phyloP scores from a whole-genome alignment of 2,797 vertebrate species.

The Schizopygopsis malacanthus region DNA sequence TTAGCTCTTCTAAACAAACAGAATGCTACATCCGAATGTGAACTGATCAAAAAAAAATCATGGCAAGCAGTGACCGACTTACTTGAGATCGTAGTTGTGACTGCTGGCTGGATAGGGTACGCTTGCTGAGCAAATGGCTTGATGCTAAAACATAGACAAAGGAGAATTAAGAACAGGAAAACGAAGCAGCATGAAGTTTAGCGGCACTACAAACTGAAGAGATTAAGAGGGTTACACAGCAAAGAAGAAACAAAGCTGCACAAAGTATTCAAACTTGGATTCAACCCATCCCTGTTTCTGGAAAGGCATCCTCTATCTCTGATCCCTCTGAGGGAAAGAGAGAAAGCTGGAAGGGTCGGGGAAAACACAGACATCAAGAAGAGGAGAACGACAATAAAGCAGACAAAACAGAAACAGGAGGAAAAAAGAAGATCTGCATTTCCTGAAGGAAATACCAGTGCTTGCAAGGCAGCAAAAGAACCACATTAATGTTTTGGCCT shows the following conservation, averaged over 20 bases:
- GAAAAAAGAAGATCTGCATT: slow-evolving; percentile 18
- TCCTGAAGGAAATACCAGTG: slow-evolving; percentile 15
- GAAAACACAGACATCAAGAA: neutral
- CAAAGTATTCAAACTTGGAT: slow-evolving; percentile 45
- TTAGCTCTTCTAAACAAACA: neutral
- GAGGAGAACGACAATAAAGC: neutral
- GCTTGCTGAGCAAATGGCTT: slow-evolving; percentile 98
- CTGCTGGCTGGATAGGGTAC: slow-evolving; percentile 94
- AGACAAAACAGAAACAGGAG: slow-evolving; percentile 1
- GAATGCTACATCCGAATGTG: neutral
- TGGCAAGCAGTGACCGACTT: slow-evolving; percentile 58
- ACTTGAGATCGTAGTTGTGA: slow-evolving; percentile 97
- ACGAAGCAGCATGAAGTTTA: slow-evolving; percentile 20
- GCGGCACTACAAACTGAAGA: slow-evolving; percentile 23
- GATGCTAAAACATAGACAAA: slow-evolving; percentile 83
- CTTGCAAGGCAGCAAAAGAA: neutral
- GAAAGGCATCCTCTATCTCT: slow-evolving; percentile 25
- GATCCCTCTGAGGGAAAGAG: slow-evolving; percentile 6
- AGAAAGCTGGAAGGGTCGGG: neutral
- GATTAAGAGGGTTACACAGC: slow-evolving; percentile 1
- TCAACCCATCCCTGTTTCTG: slow-evolving; percentile 26
- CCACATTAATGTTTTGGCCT: neutral
- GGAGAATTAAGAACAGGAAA: neutral
- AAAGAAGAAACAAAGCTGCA: slow-evolving; percentile 38
- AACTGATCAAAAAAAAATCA: neutral